Conservation (phyloP, 2,797 vertebrate genomes). For the Gadopsis bispinosus region DNA sequence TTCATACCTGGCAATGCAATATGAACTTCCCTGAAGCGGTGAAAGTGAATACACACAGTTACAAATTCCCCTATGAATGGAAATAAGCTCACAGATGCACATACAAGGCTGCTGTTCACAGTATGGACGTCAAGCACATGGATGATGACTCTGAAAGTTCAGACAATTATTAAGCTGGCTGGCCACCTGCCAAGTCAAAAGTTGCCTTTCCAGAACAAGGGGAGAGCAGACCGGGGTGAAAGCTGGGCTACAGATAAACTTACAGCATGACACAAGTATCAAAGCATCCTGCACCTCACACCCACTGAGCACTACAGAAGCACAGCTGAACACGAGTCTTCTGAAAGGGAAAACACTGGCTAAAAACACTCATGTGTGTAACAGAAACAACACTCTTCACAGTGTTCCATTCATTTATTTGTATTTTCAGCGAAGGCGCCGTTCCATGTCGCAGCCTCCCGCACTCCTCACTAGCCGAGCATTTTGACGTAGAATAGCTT, state of each 20-base stretch:
- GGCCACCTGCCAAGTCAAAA: conserved; percentile 67
- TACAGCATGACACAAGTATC: conserved; percentile 15
- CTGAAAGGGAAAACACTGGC: conserved; percentile 13
- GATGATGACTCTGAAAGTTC: conserved; percentile 39
- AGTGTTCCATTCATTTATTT: neutral
- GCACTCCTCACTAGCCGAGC: neutral
- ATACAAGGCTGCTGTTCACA: conserved; percentile 7
- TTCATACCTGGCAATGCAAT: conserved; percentile 4
- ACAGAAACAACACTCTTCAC: neutral
- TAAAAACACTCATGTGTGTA: neutral
- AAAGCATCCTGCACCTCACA: conserved; percentile 14
- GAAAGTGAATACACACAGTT: conserved; percentile 47
- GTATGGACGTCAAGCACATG: conserved; percentile 52
- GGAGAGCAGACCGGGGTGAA: conserved; percentile 11
- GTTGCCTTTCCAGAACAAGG: conserved; percentile 52
- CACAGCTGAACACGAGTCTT: conserved; percentile 18
- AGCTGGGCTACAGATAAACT: conserved; percentile 17
- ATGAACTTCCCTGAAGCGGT: conserved; percentile 36
- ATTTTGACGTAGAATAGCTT: neutral
- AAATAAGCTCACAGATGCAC: neutral
- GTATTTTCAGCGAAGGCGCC: neutral
- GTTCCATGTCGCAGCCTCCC: neutral
- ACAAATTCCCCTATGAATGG: neutral
- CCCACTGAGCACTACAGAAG: conserved; percentile 4
- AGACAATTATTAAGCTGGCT: conserved; percentile 30